phyloP scores from a whole-genome alignment of 2,888 invertebrate genomes.

The Abrostola tripartita region DNA sequence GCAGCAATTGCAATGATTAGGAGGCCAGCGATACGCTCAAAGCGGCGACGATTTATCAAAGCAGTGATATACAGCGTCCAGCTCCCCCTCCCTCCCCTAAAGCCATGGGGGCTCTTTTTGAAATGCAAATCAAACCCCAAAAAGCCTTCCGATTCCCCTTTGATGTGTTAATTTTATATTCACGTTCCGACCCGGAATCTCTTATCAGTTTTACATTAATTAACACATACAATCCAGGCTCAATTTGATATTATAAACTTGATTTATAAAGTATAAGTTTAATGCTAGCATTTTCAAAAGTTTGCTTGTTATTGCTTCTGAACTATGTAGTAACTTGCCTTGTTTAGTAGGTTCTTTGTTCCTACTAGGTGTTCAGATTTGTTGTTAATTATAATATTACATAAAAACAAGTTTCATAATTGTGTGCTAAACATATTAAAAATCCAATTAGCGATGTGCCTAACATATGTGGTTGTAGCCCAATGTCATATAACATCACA shows the following conservation, averaged over 20 bases:
- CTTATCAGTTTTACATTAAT: constrained; percentile 74
- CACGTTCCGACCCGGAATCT: constrained; percentile 61
- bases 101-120: constrained; percentile 72
- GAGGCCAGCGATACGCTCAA: background rate
- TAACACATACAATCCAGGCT: constrained; percentile 59
- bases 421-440: too few species aligned
- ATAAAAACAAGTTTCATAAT: too few species aligned
- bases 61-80: constrained; percentile 7
- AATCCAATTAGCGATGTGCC: too few species aligned
- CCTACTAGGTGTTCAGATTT: too few species aligned
- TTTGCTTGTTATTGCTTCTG: constrained; percentile 4
- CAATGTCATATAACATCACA: too few species aligned
- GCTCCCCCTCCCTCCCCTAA: constrained; percentile 50
- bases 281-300: background rate
- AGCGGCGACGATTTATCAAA: constrained; percentile 8
- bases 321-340: background rate
- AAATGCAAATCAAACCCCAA: constrained; percentile 83
- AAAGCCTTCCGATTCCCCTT: constrained; percentile 77
- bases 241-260: constrained; percentile 6
- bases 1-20: too few species aligned
- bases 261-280: background rate
- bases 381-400: too few species aligned
- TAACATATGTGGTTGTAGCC: too few species aligned
- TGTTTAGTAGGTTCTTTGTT: background rate
- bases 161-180: constrained; percentile 84